These are phyloP conservation scores for Myripristis jacobus DNA, from an alignment of 2,797 vertebrate species.

Conservation along the genomic window DNA sequence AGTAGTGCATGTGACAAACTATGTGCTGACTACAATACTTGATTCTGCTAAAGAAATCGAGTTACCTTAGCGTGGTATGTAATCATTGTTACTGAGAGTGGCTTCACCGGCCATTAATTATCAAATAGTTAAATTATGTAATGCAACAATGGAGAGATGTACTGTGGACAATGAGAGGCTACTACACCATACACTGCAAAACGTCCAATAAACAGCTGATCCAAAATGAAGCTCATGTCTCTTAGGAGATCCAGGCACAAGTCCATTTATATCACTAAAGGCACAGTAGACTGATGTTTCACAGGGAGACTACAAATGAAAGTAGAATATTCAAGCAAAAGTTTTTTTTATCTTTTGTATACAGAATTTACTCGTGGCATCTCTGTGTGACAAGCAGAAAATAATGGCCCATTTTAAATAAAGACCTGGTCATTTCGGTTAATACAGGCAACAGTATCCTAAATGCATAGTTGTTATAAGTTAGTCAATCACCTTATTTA, in stretches of 20 bases:
- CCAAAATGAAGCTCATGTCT: not conserved
- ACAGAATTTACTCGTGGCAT: too few relatives aligned
- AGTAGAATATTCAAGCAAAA: too few relatives aligned
- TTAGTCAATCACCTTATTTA: too few relatives aligned
- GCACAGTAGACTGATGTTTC: too few relatives aligned
- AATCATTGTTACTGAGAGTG: slow-evolving; percentile 16
- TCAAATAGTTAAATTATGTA: slow-evolving; percentile 20
- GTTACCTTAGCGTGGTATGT: slow-evolving; percentile 32
- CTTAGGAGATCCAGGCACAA: not conserved
- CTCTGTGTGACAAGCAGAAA: too few relatives aligned
- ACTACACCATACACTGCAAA: not conserved
- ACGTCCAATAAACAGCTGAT: not conserved
- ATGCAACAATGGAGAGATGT: slow-evolving; percentile 7
- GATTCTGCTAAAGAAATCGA: slow-evolving; percentile 22
- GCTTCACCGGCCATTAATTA: not conserved
- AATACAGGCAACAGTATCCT: too few relatives aligned
- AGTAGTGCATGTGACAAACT: slow-evolving; percentile 24
- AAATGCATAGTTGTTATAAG: too few relatives aligned
- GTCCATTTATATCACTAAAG: not conserved
- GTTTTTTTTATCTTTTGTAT: too few relatives aligned
- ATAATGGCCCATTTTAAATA: too few relatives aligned
- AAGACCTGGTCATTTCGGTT: too few relatives aligned
- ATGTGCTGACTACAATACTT: slow-evolving; percentile 12
- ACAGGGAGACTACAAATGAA: too few relatives aligned
- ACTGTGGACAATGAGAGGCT: not conserved